phyloP scores from a whole-genome alignment of 2,113 vertebrate species.

The Calidris pugnax region DNA sequence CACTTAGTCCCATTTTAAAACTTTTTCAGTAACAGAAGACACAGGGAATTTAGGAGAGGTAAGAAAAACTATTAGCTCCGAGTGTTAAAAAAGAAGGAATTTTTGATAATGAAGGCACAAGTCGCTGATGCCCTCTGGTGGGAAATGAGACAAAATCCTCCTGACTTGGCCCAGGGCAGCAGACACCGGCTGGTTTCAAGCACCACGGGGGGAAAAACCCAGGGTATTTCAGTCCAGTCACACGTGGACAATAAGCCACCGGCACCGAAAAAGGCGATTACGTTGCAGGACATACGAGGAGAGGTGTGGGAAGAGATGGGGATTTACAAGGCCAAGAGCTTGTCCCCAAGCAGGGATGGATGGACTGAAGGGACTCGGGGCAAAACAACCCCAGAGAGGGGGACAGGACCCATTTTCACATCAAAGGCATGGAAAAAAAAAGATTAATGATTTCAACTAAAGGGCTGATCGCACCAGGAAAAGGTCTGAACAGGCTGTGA shows the following conservation, averaged over 20 bases:
- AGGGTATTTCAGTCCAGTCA: not conserved
- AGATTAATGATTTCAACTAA: not conserved
- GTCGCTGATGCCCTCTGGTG: slow-evolving; percentile 6
- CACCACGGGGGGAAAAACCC: fast-evolving
- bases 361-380: not conserved
- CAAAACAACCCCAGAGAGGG: too few species aligned
- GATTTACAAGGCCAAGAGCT: not conserved
- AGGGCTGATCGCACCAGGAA: not conserved
- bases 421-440: not conserved
- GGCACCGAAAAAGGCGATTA: not conserved
- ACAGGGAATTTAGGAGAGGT: fast-evolving
- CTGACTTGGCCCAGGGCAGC: not conserved
- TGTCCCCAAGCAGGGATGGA: fast-evolving
- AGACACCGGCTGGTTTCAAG: fast-evolving
- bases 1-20: not conserved
- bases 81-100: fast-evolving
- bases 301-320: not conserved
- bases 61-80: not conserved
- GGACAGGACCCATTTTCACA: not conserved
- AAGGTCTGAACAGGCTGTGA: too few species aligned
- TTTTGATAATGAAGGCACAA: fast-evolving
- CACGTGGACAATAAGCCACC: not conserved
- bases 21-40: not conserved
- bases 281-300: fast-evolving
- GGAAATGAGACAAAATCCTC: not conserved